These are phyloP conservation scores for Syndactyla subalaris DNA, from an alignment of 2,797 vertebrate genomes.

Conservation along the genomic window DNA sequence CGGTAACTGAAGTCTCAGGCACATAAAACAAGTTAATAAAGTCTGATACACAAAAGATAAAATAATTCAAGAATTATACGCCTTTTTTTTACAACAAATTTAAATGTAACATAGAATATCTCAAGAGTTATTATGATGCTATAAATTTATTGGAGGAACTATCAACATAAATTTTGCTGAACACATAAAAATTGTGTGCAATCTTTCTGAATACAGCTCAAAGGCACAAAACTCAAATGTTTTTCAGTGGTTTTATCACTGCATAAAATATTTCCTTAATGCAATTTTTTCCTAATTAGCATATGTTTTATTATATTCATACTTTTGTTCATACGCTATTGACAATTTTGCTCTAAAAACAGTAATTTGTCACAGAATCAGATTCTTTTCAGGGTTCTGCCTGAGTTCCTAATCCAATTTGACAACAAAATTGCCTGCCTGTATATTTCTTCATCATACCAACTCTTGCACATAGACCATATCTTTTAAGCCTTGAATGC, in stretches of 20 bases:
- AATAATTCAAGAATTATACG: not conserved
- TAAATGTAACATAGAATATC: not conserved
- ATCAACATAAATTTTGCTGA: not conserved
- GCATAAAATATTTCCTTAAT: not conserved
- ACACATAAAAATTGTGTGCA: not conserved
- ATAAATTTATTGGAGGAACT: not conserved
- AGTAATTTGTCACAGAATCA: not conserved
- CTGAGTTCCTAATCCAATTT: not conserved
- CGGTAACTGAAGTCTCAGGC: not conserved
- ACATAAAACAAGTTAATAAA: not conserved
- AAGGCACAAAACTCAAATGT: not conserved
- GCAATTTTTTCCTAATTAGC: not conserved
- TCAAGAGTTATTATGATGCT: not conserved
- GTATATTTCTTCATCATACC: not conserved
- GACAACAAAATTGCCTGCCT: not conserved
- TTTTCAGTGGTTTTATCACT: not conserved
- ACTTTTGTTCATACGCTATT: not conserved
- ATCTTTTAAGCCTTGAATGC: not conserved
- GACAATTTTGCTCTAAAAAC: not conserved
- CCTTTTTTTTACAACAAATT: not conserved
- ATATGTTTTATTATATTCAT: not conserved
- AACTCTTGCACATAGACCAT: accelerated
- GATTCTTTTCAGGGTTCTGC: not conserved
- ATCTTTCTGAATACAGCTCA: not conserved
- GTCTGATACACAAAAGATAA: not conserved